Base-by-base conservation (phyloP, 2,888 invertebrate species). In the Agrotis segetum region DNA sequence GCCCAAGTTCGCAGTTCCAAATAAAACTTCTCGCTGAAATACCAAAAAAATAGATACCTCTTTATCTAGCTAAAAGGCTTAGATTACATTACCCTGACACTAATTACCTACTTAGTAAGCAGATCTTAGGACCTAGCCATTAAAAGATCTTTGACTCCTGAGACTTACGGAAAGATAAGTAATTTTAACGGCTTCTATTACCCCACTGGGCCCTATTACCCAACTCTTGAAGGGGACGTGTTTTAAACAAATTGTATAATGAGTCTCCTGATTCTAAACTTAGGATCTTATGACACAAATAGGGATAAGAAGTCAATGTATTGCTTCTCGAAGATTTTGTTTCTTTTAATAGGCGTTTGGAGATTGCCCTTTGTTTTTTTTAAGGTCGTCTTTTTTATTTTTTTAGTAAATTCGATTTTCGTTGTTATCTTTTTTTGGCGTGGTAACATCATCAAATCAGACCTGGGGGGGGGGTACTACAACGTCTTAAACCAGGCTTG, bases 231-330 rank as follows among this genome's bases (percentile, higher is more conserved):
- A 69, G 74, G 59, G 49, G 65, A 65, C 70, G 74, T 77, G 74
- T 67, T 85, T 85, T 74, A 83, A 83, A 85, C 81, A 85, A 83
- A 83, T 80, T 60, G 84, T 9, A 0, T 68, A 83, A 84, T 60
- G 86, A 78, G 71, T 67, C 77, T 77, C 71, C 58, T 46, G 71
- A 71, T 49, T n/a, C 66, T 24, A 59, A 83, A 74, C 46, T 84
- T 78, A 17, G 50, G 21, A 59, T 59, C 78, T 84, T 81, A 74
- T 69, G 65, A 53, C 59, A 47, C 55, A 74, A 73, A 79, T 73
- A 73, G 50, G 59, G 50, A 66, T 80, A 47, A 64, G 46, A 62
- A 61, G 29, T 50, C 55, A 13, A 72, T 72, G 70, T 77, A 81
- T 76, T 65, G 69, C 47, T 62, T 79, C 17, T 53, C 16, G 4